Evolutionary conservation across 1,140 invertebrate species (phyloP).

Genomic region (Halesus radiatus): DNA sequence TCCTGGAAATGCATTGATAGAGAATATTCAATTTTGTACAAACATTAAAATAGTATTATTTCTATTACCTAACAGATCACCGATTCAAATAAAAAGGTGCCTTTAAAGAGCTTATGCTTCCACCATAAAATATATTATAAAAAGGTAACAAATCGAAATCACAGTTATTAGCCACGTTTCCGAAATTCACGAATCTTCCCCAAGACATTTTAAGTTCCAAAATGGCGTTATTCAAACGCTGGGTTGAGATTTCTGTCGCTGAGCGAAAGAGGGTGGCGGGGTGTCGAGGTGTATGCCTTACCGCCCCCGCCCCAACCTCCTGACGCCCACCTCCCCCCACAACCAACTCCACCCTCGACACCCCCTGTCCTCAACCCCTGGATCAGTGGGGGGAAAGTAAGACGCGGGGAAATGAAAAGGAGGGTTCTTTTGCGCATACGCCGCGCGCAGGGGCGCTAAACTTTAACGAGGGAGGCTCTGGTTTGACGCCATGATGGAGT

Average conservation of each 20-base stretch:
- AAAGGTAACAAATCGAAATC: neutral
- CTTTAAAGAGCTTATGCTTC: no score
- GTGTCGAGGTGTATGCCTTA: neutral
- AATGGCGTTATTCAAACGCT: conserved; percentile 38
- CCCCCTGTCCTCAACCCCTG: neutral
- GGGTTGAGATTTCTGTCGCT: conserved; percentile 13
- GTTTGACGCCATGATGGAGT: neutral
- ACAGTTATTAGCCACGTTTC: no score
- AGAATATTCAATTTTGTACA: no score
- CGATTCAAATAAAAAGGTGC: no score
- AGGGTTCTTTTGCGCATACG: conserved; percentile 56
- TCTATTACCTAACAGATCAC: no score
- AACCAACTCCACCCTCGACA: neutral
- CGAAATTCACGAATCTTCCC: neutral
- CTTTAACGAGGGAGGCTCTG: neutral
- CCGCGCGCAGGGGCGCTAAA: conserved; percentile 45
- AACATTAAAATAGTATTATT: no score
- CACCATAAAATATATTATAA: no score
- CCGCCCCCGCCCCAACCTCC: neutral
- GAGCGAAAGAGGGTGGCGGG: conserved; percentile 8
- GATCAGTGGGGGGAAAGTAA: conserved; percentile 42
- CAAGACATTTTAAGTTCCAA: conserved; percentile 15
- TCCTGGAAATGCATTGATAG: no score
- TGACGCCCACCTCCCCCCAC: neutral
- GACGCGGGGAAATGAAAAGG: conserved; percentile 50